Base-by-base conservation (phyloP, 2,797 vertebrate species). In the Novumbra hubbsi region DNA sequence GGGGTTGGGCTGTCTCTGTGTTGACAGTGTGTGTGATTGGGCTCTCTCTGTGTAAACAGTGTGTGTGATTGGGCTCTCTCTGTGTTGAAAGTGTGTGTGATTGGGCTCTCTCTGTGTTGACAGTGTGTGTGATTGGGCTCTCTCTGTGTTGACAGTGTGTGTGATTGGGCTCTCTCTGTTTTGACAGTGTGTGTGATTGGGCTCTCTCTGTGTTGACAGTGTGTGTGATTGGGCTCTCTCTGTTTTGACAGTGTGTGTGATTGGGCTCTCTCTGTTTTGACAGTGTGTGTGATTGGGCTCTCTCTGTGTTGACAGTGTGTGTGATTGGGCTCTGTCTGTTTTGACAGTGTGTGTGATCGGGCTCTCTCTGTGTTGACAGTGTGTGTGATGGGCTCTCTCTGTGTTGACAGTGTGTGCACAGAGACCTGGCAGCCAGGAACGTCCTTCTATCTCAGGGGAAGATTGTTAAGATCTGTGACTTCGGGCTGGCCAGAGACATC, bases 401-500 rank as follows among this genome's bases (percentile, higher is more conserved):
- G n/a, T n/a, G n/a, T n/a, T n/a, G n/a, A n/a, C n/a, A 99, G 98
- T 99, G 98, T 76, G 98, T 99, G 38, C 98, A 99, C 83, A 95
- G 98, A 71, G 98, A 99, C 88, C 92, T 99, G 80, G 98, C 98
- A 0, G 98, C 98, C 83, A 95, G 98, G 65, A 99, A 99, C 0
- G 98, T 99, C 76, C 96, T 99, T 49, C 91, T 99, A 78, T 98
- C 98, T 70, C 96, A 99, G 83, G 97, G 98, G 74, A 99, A 98
- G 87, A 98, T 99, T 0, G 97, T 99, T 87, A 99, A 99, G 92
- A 99, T 99, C 88, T 99, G 98, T 82, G 98, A 99, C 90, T 99
- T 99, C 55, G 98, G 98, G 9, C 87, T 99, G 86, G 98, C 98
- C 78, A 94, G 98, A 82, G 98, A 99, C 90, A 99, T 99, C 89